These are phyloP conservation scores for Corynorhinus townsendii DNA, from an alignment of 2,113 vertebrate genomes.

Conservation along the genomic window DNA sequence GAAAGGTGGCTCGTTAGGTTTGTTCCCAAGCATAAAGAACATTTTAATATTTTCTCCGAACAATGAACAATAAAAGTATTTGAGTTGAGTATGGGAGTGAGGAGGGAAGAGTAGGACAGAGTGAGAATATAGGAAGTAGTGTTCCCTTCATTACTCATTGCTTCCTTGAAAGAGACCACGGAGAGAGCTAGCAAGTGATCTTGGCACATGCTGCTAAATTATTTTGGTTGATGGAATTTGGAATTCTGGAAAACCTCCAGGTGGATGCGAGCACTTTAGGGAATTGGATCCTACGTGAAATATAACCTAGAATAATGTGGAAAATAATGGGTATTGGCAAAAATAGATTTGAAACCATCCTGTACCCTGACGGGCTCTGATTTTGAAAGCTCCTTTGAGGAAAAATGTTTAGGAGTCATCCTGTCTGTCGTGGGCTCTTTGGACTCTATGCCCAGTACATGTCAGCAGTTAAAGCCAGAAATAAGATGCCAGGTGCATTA, in stretches of 20 bases:
- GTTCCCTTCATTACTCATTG: neutral
- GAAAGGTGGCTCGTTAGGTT: neutral
- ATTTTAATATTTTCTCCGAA: neutral
- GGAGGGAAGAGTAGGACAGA: neutral
- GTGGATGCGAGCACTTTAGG: constrained; percentile 23
- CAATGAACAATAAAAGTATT: neutral
- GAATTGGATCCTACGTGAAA: constrained; percentile 34
- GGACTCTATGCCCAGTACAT: neutral
- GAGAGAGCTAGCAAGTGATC: neutral
- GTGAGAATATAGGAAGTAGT: neutral
- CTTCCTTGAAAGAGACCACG: neutral
- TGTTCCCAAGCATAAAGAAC: neutral
- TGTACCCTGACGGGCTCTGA: neutral
- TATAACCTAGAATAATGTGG: constrained; percentile 32
- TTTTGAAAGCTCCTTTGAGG: constrained; percentile 30
- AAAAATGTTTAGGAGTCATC: constrained; percentile 39
- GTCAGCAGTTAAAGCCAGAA: constrained; percentile 39
- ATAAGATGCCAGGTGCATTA: constrained; percentile 41
- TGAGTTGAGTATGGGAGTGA: neutral
- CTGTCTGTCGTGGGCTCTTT: neutral
- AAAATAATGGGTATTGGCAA: constrained; percentile 58
- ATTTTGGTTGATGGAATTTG: constrained; percentile 40
- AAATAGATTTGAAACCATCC: constrained; percentile 41
- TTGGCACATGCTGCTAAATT: neutral
- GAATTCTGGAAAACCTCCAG: constrained; percentile 50